Base-by-base conservation (phyloP, 2,888 invertebrate genomes). In the Lacanobia oleracea region DNA sequence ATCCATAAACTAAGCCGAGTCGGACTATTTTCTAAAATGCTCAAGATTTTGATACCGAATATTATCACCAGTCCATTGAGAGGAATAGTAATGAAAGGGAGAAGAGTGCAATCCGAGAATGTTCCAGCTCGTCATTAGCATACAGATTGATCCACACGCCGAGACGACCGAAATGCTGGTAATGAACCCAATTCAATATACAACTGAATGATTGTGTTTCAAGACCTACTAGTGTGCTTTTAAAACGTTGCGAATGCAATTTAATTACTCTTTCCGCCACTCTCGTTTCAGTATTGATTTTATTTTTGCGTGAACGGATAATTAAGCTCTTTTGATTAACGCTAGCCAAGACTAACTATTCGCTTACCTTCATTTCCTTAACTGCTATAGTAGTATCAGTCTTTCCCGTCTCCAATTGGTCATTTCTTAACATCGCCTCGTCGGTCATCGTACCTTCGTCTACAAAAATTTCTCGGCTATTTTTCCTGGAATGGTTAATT, bases 401-500 rank as follows among this genome's bases (percentile, higher is more conserved):
- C 91, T 93, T 93, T 90, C 90, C 90, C 84, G 81, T 90, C 86
- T 89, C 86, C 87, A 89, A 86, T 91, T 93, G 91, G 91, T 91
- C 92, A 86, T 87, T 88, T 87, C 86, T 89, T 83, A 89, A 83
- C 81, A 88, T 82, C 71, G 85, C 84, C 74, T 90, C 91, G 67
- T 93, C 93, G 76, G 91, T 93, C 91, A 93, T 92, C 79, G 92
- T 92, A 83, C 91, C 88, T 84, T 93, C 94, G 71, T 94, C 92
- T 72, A 93, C 91, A 83, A 93, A 91, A 81, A 90, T 87, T 75
- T 94, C 94, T 79, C 88, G 92, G 84, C 90, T 91, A 83, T 89
- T 92, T 86, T 93, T 93, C 84, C 90, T 93, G 54, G 93, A 92
- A 89, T 94, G 93, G 88, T 93, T 94, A 82, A 95, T 94, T 82